A percentile compares a stretch with the other conserved stretches of the same genome.
phyloP scores from a whole-genome alignment of 2,888 invertebrate species.

The Drosophila kokeensis region DNA sequence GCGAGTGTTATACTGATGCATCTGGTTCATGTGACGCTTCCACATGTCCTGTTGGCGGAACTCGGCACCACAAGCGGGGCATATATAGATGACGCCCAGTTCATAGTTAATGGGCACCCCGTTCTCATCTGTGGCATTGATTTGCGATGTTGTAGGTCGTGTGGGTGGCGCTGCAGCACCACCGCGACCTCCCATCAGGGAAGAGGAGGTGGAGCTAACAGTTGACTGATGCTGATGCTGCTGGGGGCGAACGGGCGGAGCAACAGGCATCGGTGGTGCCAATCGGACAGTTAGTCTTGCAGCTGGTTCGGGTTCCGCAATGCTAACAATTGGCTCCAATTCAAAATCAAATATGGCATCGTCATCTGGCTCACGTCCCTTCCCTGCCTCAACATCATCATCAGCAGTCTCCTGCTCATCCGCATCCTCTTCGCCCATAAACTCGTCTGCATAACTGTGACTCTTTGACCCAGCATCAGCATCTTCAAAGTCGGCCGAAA shows the following conservation, averaged over 20 bases:
- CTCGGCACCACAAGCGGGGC: constrained; percentile 80
- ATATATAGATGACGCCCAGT: constrained; percentile 80
- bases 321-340: constrained; percentile 59
- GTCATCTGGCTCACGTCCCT: constrained; percentile 69
- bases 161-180: constrained; percentile 9
- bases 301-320: constrained; percentile 39
- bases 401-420: constrained; percentile 41
- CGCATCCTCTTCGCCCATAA: constrained; percentile 50
- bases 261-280: constrained; percentile 42
- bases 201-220: constrained; percentile 27
- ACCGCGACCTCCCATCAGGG: constrained; percentile 9
- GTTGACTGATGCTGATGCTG: constrained; percentile 41
- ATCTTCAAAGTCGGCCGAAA: constrained; percentile 75
- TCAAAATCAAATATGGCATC: constrained; percentile 81
- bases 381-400: constrained; percentile 25
- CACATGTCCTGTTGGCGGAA: constrained; percentile 78
- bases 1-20: constrained; percentile 79
- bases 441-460: constrained; percentile 50
- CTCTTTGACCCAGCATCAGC: constrained; percentile 36
- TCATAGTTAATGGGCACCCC: constrained; percentile 77
- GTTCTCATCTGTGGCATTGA: constrained; percentile 72
- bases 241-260: constrained; percentile 35
- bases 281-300: constrained; percentile 18
- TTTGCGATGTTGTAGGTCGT: constrained; percentile 68
- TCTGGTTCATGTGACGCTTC: constrained; percentile 80